Conservation (phyloP, 2,888 invertebrate species). For the Pristionchus entomophagus region DNA sequence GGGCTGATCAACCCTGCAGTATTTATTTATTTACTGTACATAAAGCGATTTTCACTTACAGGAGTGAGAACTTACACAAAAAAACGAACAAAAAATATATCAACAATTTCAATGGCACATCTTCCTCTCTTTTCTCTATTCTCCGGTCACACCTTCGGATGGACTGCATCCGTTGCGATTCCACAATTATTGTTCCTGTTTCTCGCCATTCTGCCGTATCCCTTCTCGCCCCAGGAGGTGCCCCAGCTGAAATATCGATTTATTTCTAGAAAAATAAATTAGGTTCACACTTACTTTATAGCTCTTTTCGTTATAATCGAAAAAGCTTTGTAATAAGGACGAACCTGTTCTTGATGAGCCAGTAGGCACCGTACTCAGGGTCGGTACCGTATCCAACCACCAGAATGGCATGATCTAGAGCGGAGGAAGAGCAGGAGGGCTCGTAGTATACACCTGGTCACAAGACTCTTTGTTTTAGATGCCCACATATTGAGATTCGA, state of each 20-base stretch:
- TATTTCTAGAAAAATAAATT: not conserved
- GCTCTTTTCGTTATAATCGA: not conserved
- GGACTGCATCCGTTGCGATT: conserved; percentile 11
- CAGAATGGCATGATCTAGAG: conserved; percentile 14
- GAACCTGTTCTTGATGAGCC: conserved; percentile 39
- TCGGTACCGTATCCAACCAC: conserved; percentile 27
- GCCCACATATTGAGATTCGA: too few species aligned
- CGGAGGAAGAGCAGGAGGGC: not conserved
- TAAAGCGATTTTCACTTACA: conserved; percentile 2
- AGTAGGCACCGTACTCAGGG: conserved; percentile 24
- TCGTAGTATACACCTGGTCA: conserved; percentile 4
- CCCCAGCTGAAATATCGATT: not conserved
- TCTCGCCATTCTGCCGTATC: not conserved
- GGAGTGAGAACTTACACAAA: too few species aligned
- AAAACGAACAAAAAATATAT: not conserved
- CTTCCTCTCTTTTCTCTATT: not conserved
- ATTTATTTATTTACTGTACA: conserved; percentile 26
- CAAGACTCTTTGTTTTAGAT: too few species aligned
- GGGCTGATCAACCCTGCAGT: not conserved
- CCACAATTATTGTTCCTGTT: not conserved
- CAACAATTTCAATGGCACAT: not conserved
- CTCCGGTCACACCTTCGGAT: not conserved
- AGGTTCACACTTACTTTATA: not conserved
- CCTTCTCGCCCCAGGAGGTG: not conserved
- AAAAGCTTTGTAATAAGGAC: not conserved